These are phyloP conservation scores for Actinia equina DNA, from an alignment of 64 coral and sea anemone genomes.

Conservation along the genomic window DNA sequence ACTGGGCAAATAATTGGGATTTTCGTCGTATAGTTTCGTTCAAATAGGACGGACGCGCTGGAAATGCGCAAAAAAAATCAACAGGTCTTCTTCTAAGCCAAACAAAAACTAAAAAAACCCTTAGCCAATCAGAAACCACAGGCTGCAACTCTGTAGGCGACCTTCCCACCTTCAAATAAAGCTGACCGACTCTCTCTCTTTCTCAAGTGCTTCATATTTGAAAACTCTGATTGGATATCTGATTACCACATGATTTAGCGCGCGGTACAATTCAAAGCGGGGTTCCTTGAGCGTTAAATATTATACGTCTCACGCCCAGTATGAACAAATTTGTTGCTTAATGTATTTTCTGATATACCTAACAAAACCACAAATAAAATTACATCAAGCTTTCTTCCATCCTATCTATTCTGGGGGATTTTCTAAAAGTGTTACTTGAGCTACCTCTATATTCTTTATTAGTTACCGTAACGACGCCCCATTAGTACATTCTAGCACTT, in stretches of 20 bases:
- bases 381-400: not conserved
- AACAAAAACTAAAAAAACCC: not conserved
- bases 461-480: no score
- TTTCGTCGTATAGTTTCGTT: not conserved
- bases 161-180: not conserved
- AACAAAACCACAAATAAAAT: not conserved
- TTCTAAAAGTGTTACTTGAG: no score
- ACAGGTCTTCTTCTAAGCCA: not conserved
- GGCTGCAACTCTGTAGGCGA: not conserved
- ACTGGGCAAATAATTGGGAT: not conserved
- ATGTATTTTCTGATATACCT: not conserved
- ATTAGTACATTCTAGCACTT: no score
- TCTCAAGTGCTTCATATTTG: not conserved
- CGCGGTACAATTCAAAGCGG: slow-evolving; percentile 1
- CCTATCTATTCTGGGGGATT: not conserved
- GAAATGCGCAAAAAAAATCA: not conserved
- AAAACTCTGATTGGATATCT: not conserved
- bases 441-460: no score
- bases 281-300: not conserved
- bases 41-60: not conserved
- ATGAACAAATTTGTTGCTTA: not conserved
- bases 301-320: not conserved
- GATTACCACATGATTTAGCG: not conserved
- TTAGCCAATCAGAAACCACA: not conserved
- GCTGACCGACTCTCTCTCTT: not conserved